These are phyloP conservation scores for Busseola fusca DNA, from an alignment of 2,888 invertebrate species.

Conservation along the genomic window DNA sequence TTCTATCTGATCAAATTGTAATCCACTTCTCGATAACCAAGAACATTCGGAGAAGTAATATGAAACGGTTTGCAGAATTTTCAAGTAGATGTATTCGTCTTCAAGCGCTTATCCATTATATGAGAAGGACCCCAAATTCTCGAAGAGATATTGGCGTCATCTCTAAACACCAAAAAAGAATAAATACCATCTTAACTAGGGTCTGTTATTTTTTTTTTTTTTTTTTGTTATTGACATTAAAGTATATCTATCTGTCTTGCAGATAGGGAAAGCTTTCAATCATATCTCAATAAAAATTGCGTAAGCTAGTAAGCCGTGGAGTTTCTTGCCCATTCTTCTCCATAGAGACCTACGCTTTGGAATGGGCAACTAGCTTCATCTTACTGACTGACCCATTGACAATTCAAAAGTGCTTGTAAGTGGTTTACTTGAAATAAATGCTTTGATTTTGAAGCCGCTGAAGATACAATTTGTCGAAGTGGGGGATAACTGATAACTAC, in stretches of 20 bases:
- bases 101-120: background rate
- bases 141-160: background rate
- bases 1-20: background rate
- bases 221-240: background rate
- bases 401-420: background rate
- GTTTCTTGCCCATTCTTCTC: too few relatives aligned
- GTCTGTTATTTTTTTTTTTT: background rate
- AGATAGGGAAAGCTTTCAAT: background rate
- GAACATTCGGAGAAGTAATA: background rate
- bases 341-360: too few relatives aligned
- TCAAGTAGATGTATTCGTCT: background rate
- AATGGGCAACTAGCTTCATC: too few relatives aligned
- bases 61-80: background rate
- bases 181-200: background rate
- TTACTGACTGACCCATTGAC: too few relatives aligned
- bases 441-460: too few relatives aligned
- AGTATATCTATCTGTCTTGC: background rate
- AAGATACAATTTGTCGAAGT: background rate
- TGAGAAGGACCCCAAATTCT: background rate
- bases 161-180: too few relatives aligned
- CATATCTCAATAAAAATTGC: too few relatives aligned
- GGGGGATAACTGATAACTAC: too few relatives aligned
- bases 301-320: too few relatives aligned
- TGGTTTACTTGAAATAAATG: too few relatives aligned
- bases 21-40: background rate